Percentiles rank a stretch among this genome's conserved stretches.
These are phyloP conservation scores for Meandrina meandrites DNA, from an alignment of 92 coral and sea anemone genomes.

Conservation along the genomic window DNA sequence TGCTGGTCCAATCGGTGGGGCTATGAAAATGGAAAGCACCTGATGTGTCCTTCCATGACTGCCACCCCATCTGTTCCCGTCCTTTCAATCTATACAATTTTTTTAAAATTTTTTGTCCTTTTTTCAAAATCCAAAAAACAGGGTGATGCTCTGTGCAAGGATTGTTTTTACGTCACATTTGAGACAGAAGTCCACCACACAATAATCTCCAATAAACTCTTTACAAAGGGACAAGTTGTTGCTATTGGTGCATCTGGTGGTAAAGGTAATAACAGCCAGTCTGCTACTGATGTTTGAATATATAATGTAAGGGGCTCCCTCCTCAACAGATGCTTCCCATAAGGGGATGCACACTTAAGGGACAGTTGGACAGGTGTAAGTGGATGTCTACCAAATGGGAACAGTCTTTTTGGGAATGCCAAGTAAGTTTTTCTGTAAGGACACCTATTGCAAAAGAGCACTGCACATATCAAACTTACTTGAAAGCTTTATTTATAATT, in stretches of 20 bases:
- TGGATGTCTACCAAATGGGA: neutral
- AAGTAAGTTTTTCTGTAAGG: too few relatives aligned
- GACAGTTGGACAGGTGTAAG: too few relatives aligned
- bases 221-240: conserved; percentile 79
- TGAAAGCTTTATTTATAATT: too few relatives aligned
- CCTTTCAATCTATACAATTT: too few relatives aligned
- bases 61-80: too few relatives aligned
- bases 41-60: too few relatives aligned
- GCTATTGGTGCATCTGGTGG: conserved; percentile 99
- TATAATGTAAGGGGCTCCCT: neutral
- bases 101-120: neutral
- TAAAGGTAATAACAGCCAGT: conserved; percentile 63
- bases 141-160: conserved; percentile 95
- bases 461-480: too few relatives aligned
- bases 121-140: neutral
- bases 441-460: too few relatives aligned
- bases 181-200: conserved; percentile 93
- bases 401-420: neutral
- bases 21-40: too few relatives aligned
- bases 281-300: neutral
- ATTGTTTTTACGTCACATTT: conserved; percentile 85
- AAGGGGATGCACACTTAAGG: too few relatives aligned
- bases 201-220: conserved; percentile 71
- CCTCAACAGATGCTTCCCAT: neutral
- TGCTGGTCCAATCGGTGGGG: too few relatives aligned